Conservation (phyloP, 1,140 invertebrate species). For the Hypsibius dujardini region DNA sequence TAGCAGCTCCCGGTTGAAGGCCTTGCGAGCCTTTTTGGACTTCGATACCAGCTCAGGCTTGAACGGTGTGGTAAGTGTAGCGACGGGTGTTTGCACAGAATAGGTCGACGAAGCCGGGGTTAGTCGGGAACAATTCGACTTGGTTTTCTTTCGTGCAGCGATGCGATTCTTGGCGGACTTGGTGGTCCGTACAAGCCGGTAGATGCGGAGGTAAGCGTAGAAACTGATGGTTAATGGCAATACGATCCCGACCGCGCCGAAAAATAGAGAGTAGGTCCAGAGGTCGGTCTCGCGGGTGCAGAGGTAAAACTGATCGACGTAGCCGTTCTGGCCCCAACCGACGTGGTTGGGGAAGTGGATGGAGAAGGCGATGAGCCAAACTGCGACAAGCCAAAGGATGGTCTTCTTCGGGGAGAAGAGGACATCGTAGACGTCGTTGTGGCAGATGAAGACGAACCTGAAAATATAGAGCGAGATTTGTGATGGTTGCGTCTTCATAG, state of each 20-base stretch:
- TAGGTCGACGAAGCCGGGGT: neutral
- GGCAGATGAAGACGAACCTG: slow-evolving; percentile 10
- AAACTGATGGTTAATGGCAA: slow-evolving; percentile 6
- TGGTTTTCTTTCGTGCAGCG: neutral
- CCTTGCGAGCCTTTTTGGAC: neutral
- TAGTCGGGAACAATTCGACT: neutral
- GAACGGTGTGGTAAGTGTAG: neutral
- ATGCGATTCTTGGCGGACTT: neutral
- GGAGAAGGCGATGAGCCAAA: neutral
- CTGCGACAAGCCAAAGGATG: neutral
- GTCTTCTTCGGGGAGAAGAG: neutral
- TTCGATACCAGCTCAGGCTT: neutral
- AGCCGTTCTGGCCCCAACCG: slow-evolving; percentile 8
- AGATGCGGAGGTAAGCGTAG: slow-evolving; percentile 3
- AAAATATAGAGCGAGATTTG: too few species aligned
- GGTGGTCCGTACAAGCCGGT: neutral
- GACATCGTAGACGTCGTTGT: neutral
- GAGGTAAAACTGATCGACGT: slow-evolving; percentile 11
- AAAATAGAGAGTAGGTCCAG: slow-evolving; percentile 3
- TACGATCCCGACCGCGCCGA: neutral
- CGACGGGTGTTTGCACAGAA: neutral
- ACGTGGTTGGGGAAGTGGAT: slow-evolving; percentile 13
- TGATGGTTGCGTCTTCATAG: too few species aligned
- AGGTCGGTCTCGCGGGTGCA: slow-evolving; percentile 7
- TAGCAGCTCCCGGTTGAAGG: neutral